Conservation (phyloP, 2,888 invertebrate species). For the Synanthedon andrenaeformis region DNA sequence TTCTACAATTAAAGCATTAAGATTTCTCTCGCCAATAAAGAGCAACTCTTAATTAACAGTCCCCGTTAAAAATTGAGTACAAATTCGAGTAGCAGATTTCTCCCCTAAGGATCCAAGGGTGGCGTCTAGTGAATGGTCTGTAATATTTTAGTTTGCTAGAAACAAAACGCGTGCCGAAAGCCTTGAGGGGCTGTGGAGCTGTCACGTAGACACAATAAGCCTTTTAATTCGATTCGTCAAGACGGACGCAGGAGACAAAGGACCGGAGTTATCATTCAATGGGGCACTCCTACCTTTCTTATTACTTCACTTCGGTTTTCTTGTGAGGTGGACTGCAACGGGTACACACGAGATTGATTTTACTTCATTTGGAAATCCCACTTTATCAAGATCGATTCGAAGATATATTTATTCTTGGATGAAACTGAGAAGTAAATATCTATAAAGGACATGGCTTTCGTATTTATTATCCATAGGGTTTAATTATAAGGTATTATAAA, state of each 20-base stretch:
- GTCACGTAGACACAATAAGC: slow-evolving; percentile 71
- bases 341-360: slow-evolving; percentile 23
- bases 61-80: slow-evolving; percentile 70
- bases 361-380: no score
- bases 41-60: slow-evolving; percentile 66
- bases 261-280: slow-evolving; percentile 68
- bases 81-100: slow-evolving; percentile 64
- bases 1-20: slow-evolving; percentile 71
- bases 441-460: no score
- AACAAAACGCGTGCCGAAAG: slow-evolving; percentile 54
- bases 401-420: no score
- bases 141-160: slow-evolving; percentile 70
- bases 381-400: no score
- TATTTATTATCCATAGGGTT: no score
- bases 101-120: slow-evolving; percentile 28
- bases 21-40: slow-evolving; percentile 63
- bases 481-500: no score
- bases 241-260: slow-evolving; percentile 66
- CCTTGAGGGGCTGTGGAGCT: slow-evolving; percentile 38
- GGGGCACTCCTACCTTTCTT: slow-evolving; percentile 69
- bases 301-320: slow-evolving; percentile 63
- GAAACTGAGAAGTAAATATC: no score
- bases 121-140: slow-evolving; percentile 64
- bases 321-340: slow-evolving; percentile 40
- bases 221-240: slow-evolving; percentile 71